Percentiles rank a stretch among this genome's conserved stretches.
These are phyloP conservation scores for Hirudinaria manillensis DNA, from an alignment of 2,888 invertebrate genomes.

Conservation along the genomic window DNA sequence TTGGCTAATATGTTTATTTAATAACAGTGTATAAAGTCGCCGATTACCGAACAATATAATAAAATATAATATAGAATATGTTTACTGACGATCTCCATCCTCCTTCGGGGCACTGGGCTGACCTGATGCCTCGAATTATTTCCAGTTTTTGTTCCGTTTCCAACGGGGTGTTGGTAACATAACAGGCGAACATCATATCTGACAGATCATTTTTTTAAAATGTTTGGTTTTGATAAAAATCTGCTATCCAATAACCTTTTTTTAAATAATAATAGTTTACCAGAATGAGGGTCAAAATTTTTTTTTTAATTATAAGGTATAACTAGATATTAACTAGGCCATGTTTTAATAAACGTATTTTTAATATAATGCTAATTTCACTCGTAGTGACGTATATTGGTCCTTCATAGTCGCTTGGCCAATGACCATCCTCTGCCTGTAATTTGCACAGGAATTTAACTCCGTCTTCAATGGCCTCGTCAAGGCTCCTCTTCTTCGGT, in stretches of 20 bases:
- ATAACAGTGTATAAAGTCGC: too few relatives aligned
- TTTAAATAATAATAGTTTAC: too few relatives aligned
- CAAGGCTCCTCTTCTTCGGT: too few relatives aligned
- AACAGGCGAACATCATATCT: conserved; percentile 46
- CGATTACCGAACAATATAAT: too few relatives aligned
- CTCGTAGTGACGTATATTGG: conserved; percentile 49
- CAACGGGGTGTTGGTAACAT: conserved; percentile 46
- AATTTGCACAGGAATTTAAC: conserved; percentile 44
- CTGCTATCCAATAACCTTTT: too few relatives aligned
- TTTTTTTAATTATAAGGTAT: too few relatives aligned
- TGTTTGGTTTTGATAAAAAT: neutral
- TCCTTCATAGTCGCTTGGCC: conserved; percentile 50
- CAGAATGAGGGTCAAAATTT: too few relatives aligned
- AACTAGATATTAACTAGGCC: too few relatives aligned
- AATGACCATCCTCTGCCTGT: conserved; percentile 50
- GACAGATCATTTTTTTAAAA: conserved; percentile 4
- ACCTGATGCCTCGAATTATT: conserved; percentile 47
- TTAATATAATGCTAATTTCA: conserved; percentile 32
- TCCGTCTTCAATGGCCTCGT: too few relatives aligned
- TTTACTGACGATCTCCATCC: conserved; percentile 49
- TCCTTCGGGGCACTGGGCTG: conserved; percentile 47
- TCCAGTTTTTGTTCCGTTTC: conserved; percentile 43
- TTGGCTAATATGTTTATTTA: too few relatives aligned
- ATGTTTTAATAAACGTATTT: too few relatives aligned
- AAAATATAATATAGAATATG: too few relatives aligned